Conservation (phyloP, 35 echinoderm and acorn worm species). For the Anneissia japonica region DNA sequence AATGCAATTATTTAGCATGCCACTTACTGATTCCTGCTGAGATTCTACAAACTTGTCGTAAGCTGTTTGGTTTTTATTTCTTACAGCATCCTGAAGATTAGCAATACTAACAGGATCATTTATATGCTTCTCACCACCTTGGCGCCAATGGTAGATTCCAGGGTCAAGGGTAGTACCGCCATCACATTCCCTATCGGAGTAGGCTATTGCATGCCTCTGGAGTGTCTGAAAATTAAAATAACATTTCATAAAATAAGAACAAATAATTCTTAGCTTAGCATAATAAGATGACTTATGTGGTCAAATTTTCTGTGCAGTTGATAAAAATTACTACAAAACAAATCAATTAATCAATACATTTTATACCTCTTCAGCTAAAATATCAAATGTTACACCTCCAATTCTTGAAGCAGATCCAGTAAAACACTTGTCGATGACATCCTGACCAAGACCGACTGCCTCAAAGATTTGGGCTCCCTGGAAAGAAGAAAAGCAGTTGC, state of each 20-base stretch:
- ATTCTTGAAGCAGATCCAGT: conserved; percentile 72
- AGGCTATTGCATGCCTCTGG: conserved; percentile 63
- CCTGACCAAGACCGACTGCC: conserved; percentile 77
- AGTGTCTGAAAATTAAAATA: conserved; percentile 53
- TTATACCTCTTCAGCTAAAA: conserved; percentile 79
- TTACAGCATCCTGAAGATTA: conserved; percentile 74
- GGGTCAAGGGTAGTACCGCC: conserved; percentile 37
- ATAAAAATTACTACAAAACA: too few relatives aligned
- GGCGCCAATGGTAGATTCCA: conserved; percentile 94
- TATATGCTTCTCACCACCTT: conserved; percentile 97
- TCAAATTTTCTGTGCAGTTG: too few relatives aligned
- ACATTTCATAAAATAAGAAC: not conserved
- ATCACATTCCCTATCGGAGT: conserved; percentile 37
- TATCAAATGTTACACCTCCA: conserved; percentile 68
- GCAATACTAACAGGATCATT: conserved; percentile 91
- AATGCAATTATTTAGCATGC: not conserved
- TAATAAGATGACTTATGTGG: too few relatives aligned
- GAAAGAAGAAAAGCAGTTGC: not conserved
- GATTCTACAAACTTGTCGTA: conserved; percentile 82
- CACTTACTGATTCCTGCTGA: conserved; percentile 77
- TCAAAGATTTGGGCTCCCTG: conserved; percentile 99
- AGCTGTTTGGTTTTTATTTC: conserved; percentile 69
- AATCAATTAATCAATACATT: too few relatives aligned
- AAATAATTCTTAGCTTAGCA: too few relatives aligned
- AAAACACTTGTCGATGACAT: conserved; percentile 95